phyloP scores from a whole-genome alignment of 2,797 vertebrate genomes.

The Cercopithecus hamlyni region DNA sequence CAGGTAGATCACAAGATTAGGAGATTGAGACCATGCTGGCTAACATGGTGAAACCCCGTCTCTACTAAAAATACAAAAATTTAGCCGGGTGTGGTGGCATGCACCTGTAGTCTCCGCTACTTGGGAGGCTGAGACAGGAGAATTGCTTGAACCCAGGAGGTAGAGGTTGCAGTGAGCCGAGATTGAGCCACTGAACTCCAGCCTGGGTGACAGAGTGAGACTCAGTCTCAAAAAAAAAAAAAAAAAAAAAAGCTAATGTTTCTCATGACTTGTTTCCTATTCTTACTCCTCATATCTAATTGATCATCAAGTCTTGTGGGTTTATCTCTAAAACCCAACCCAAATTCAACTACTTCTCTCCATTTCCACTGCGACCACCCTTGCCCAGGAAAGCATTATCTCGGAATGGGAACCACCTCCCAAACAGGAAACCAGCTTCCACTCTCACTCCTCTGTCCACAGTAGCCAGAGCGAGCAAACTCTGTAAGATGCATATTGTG shows the following conservation, averaged over 20 bases:
- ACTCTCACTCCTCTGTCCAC: background rate
- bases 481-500: background rate
- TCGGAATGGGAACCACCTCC: background rate
- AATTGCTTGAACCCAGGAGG: too few species aligned
- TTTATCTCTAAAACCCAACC: background rate
- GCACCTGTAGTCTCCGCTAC: too few species aligned
- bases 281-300: background rate
- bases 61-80: too few species aligned
- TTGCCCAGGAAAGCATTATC: background rate
- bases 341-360: background rate
- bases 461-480: background rate
- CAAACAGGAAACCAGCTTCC: background rate
- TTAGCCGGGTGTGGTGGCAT: rapidly evolving
- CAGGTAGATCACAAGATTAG: too few species aligned
- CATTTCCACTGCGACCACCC: background rate
- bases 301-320: background rate
- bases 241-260: background rate
- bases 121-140: too few species aligned
- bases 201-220: too few species aligned
- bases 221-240: too few species aligned
- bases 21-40: too few species aligned
- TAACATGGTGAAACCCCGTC: too few species aligned
- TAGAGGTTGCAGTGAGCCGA: too few species aligned
- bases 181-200: too few species aligned
- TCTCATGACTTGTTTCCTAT: background rate